Evolutionary conservation across 1,140 invertebrate genomes (phyloP).

Genomic region (Amphibalanus amphitrite): DNA sequence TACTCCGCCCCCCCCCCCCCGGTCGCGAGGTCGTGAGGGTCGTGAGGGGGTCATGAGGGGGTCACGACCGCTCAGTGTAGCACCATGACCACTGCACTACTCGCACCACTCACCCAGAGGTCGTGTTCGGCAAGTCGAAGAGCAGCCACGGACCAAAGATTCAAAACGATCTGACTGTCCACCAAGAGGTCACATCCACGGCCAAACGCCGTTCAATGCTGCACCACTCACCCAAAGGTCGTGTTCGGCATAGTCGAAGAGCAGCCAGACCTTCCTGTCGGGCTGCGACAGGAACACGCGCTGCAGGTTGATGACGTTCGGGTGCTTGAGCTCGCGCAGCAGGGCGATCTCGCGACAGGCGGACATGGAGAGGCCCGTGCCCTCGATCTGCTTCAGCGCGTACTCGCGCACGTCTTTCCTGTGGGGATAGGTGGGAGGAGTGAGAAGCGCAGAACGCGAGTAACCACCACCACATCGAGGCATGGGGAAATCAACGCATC

Average conservation of each 20-base stretch:
- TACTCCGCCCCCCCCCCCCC: too few species aligned
- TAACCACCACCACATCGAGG: too few species aligned
- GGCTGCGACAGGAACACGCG: slow-evolving; percentile 93
- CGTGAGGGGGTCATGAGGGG: too few species aligned
- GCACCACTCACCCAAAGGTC: slow-evolving; percentile 72
- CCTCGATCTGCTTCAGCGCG: slow-evolving; percentile 98
- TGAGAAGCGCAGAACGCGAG: too few species aligned
- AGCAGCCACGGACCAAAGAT: slow-evolving; percentile 95
- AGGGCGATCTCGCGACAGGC: slow-evolving; percentile 98
- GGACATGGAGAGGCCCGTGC: slow-evolving; percentile 96
- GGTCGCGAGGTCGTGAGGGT: too few species aligned
- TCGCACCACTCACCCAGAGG: slow-evolving; percentile 53
- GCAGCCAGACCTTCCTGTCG: slow-evolving; percentile 92
- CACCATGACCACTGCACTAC: too few species aligned
- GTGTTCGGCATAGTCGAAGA: slow-evolving; percentile 99
- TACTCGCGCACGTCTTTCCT: slow-evolving; percentile 63
- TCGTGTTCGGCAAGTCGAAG: slow-evolving; percentile 99
- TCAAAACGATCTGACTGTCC: slow-evolving; percentile 92
- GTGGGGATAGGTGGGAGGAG: too few species aligned
- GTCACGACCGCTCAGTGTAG: too few species aligned
- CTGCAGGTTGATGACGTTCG: slow-evolving; percentile 94
- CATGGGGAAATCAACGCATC: too few species aligned
- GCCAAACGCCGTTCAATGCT: slow-evolving; percentile 68
- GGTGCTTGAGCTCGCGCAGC: slow-evolving; percentile 91
- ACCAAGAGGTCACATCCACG: slow-evolving; percentile 88